Evolutionary conservation across 2,113 vertebrate species (phyloP).

Genomic region (Xiphophorus maculatus): DNA sequence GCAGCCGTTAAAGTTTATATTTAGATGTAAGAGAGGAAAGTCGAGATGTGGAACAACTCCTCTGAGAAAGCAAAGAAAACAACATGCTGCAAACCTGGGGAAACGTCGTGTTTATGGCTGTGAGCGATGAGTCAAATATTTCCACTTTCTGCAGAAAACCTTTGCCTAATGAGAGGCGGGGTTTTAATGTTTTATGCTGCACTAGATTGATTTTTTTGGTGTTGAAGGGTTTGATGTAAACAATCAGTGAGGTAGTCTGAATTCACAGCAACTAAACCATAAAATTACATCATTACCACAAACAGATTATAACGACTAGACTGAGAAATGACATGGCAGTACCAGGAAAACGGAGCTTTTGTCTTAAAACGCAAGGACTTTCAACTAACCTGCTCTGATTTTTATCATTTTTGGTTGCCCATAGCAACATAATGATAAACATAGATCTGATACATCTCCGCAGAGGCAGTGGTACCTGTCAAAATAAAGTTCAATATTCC

Average conservation of each 20-base stretch:
- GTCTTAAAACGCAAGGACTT: conserved; percentile 6
- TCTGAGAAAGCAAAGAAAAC: conserved; percentile 35
- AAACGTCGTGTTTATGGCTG: conserved; percentile 25
- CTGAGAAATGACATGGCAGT: not conserved
- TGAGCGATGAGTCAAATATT: conserved; percentile 37
- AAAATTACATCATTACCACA: conserved; percentile 1
- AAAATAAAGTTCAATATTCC: conserved; percentile 20
- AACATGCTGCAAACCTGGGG: conserved; percentile 23
- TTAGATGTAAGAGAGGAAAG: conserved; percentile 50
- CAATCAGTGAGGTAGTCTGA: not conserved
- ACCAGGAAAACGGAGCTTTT: not conserved
- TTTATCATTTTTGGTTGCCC: conserved; percentile 27
- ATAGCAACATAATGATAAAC: conserved; percentile 46
- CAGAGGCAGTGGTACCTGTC: conserved; percentile 16
- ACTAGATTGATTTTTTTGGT: conserved; percentile 12
- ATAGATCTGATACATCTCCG: conserved; percentile 15
- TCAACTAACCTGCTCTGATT: conserved; percentile 6
- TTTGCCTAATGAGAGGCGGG: conserved; percentile 18
- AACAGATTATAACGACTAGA: not conserved
- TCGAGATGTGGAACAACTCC: conserved; percentile 47
- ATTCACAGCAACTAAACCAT: conserved; percentile 47
- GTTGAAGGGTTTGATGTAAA: conserved; percentile 15
- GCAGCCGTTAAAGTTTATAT: conserved; percentile 58
- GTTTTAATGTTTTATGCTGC: conserved; percentile 11
- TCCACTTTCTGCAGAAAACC: conserved; percentile 7